Percentiles rank a stretch among this genome's conserved stretches.
These are phyloP conservation scores for Lycia hirtaria DNA, from an alignment of 2,888 invertebrate genomes.

Conservation along the genomic window DNA sequence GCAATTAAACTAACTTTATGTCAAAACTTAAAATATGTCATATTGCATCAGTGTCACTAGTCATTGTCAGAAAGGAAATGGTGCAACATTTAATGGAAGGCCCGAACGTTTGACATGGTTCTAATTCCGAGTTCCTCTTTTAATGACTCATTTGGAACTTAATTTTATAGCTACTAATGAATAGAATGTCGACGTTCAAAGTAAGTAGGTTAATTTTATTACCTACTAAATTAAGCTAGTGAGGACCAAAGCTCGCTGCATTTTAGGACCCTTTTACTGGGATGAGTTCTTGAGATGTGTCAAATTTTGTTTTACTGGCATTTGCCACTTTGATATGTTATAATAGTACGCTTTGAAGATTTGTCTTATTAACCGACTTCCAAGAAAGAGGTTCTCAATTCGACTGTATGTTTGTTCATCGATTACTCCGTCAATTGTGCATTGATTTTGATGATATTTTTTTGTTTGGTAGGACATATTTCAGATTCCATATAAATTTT, in stretches of 20 bases:
- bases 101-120: constrained; percentile 51
- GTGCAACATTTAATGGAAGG: constrained; percentile 44
- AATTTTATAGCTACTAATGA: constrained; percentile 44
- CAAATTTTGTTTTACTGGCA: constrained; percentile 5
- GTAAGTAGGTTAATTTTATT: constrained; percentile 39
- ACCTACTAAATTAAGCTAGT: constrained; percentile 32
- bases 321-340: background rate
- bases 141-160: constrained; percentile 39
- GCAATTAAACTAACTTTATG: too few relatives aligned
- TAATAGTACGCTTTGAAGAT: constrained; percentile 1
- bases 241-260: constrained; percentile 22
- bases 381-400: too few relatives aligned
- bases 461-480: too few relatives aligned
- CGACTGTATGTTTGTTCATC: too few relatives aligned
- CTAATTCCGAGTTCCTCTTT: constrained; percentile 37
- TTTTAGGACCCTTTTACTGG: constrained; percentile 20
- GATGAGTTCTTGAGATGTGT: constrained; percentile 15
- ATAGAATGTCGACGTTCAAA: constrained; percentile 38
- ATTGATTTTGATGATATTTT: too few relatives aligned
- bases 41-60: constrained; percentile 1
- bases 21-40: too few relatives aligned
- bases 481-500: too few relatives aligned
- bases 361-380: background rate
- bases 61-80: constrained; percentile 44
- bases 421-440: too few relatives aligned